Base-by-base conservation (phyloP, 1,140 invertebrate genomes). In the Cydia amplana region DNA sequence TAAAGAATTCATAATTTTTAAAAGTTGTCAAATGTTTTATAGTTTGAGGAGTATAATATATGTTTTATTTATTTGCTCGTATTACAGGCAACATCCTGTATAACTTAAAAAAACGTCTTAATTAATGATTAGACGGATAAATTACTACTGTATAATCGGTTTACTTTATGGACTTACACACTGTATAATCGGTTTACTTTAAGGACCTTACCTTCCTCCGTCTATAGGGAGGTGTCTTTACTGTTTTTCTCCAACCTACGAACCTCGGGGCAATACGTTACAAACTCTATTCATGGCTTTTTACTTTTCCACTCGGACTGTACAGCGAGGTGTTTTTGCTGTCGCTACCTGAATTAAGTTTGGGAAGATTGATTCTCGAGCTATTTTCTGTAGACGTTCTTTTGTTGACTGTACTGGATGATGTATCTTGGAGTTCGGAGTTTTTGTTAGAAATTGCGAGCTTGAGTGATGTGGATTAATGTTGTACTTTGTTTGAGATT, bases 281-380 rank as follows among this genome's bases (percentile, higher is more conserved):
- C 65, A 40, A 70, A 70, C 64, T 70, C 65, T 70, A 70, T 70
- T 70, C 65, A 70, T 70, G 32, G 65, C 32, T 70, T 70, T 36
- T 70, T 70, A 36, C 64, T 36, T 18, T 70, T 18, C 10, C 65
- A 64, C 60, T 32, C 36, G 28, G 28, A 70, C 65, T 70, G 65
- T 70, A 70, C 65, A 0, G 64, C n/a, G 55, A 20, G 28, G 36
- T 70, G 63, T 64, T 64, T 70, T 70, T 70, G 65, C 65, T 70
- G 65, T 70, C 65, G 65, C 65, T 70, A 70, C 65, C 65, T 70
- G 65, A 70, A 70, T 70, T 70, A 70, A 70, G 65, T 70, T 65
- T 20, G 65, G 64, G 65, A 70, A 70, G 65, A 70, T 70, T 70
- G 65, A 70, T 70, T 70, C 32, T 18, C 32, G 65, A 70, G 28